Evolutionary conservation across 2,797 vertebrate species (phyloP).

Genomic region (Intellagama lesueurii): DNA sequence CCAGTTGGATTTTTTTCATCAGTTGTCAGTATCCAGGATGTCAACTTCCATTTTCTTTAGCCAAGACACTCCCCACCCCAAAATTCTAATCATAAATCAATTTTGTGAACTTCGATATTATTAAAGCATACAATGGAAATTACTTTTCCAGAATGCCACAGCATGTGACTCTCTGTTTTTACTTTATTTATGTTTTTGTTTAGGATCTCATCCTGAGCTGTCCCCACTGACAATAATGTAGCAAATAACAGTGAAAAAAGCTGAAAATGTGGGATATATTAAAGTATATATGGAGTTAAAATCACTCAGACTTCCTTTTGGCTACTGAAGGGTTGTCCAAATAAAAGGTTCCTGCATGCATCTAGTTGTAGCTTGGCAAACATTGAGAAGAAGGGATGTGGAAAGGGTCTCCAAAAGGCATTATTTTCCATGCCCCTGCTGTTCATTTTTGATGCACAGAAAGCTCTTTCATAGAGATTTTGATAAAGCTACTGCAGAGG

Average conservation of each 20-base stretch:
- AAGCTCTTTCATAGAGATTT: not conserved
- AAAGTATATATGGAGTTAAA: not conserved
- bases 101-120: slow-evolving; percentile 2
- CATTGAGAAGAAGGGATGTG: not conserved
- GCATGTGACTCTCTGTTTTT: slow-evolving; percentile 5
- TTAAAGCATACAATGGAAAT: slow-evolving; percentile 14
- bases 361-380: not conserved
- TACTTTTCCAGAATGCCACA: slow-evolving; percentile 7
- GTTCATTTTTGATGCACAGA: not conserved
- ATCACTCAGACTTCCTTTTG: not conserved
- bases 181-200: slow-evolving; percentile 3
- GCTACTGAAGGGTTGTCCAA: slow-evolving; percentile 11
- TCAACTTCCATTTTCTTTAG: slow-evolving; percentile 27
- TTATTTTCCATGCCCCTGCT: not conserved
- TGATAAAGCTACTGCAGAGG: not conserved
- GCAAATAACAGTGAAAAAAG: not conserved
- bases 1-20: not conserved
- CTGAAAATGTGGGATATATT: slow-evolving; percentile 33
- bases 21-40: slow-evolving; percentile 3
- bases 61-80: not conserved
- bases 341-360: not conserved
- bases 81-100: slow-evolving; percentile 9
- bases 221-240: not conserved
- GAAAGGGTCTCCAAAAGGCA: slow-evolving; percentile 7
- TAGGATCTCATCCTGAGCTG: not conserved